Base-by-base conservation (phyloP, 2,113 vertebrate species). In the Atractosteus spatula region DNA sequence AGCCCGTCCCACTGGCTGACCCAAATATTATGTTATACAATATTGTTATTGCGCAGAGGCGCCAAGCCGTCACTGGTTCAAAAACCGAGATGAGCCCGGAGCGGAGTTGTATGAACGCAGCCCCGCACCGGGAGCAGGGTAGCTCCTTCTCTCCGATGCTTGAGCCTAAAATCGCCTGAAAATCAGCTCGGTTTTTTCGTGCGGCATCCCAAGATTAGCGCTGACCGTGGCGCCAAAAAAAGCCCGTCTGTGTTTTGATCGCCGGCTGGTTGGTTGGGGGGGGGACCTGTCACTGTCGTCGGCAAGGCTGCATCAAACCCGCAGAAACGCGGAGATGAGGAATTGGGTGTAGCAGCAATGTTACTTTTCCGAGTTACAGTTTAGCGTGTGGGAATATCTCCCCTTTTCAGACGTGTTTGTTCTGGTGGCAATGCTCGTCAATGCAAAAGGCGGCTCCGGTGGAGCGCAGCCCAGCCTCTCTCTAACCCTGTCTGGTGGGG, bases 41-140 rank as follows among this genome's bases (percentile, higher is more conserved):
- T 81, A 86, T 85, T 84, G 76, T 89, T 89, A 89, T 29, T 89
- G 82, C 85, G 82, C 82, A 70, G 92, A 89, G 90, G 92, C 92
- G 92, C 92, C 88, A 93, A 93, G 82, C 72, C 85, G 81, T 72
- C 14, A 71, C 66, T 70, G 4, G 43, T 92, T 93, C 90, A 82
- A 93, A 93, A 89, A 84, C 63, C 72, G 68, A 72, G 7, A 72
- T 41, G 59, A 29, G 29, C 29, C 75, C 71, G 55, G 71, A 44
- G 41, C 43, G 29, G 14, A 3, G 4, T 56, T 29, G 1, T 2
- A 29, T 29, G 1, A 2, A 29, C 29, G 29, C 29, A 29, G 29
- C 29, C 29, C 29, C 2, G 29, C 29, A 29, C 29, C 29, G 29
- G 29, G 29, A 29, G 29, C 1, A 29, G 29, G 29, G 29, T 29